Conservation (phyloP, 2,797 vertebrate species). For the Yasuhikotakia modesta region DNA sequence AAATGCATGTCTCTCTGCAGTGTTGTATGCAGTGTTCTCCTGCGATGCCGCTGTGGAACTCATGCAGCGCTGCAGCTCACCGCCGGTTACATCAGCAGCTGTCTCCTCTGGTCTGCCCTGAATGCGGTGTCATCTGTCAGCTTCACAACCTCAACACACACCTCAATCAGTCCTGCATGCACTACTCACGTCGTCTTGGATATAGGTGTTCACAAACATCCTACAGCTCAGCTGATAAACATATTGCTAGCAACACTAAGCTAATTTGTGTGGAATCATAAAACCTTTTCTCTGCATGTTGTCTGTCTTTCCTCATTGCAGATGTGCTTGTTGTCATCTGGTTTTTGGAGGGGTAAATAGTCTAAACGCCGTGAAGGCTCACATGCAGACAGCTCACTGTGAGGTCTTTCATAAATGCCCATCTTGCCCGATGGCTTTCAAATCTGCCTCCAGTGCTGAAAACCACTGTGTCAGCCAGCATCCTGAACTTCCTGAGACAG, state of each 20-base stretch:
- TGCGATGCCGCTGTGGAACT: conserved; percentile 90
- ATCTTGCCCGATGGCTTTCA: conserved; percentile 97
- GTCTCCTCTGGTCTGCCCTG: conserved; percentile 88
- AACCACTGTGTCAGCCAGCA: conserved; percentile 88
- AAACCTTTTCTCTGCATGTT: too few species aligned
- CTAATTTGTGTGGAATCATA: not conserved
- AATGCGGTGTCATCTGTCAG: conserved; percentile 86
- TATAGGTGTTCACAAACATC: conserved; percentile 80
- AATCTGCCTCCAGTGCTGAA: conserved; percentile 89
- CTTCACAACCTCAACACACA: conserved; percentile 81
- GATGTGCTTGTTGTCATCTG: conserved; percentile 93
- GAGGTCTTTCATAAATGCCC: conserved; percentile 98
- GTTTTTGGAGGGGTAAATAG: conserved; percentile 94
- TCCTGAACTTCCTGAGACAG: conserved; percentile 79
- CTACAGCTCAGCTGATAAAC: not conserved
- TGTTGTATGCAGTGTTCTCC: conserved; percentile 86
- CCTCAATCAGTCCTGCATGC: conserved; percentile 86
- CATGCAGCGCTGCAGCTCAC: conserved; percentile 88
- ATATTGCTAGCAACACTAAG: not conserved
- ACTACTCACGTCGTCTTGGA: conserved; percentile 90
- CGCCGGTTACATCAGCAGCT: conserved; percentile 87
- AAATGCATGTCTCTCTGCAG: conserved; percentile 64
- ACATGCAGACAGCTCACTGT: conserved; percentile 94
- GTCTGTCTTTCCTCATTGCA: conserved; percentile 58
- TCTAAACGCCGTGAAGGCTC: conserved; percentile 92